These are phyloP conservation scores for Andrena dorsata DNA, from an alignment of 2,888 invertebrate species.

Conservation along the genomic window DNA sequence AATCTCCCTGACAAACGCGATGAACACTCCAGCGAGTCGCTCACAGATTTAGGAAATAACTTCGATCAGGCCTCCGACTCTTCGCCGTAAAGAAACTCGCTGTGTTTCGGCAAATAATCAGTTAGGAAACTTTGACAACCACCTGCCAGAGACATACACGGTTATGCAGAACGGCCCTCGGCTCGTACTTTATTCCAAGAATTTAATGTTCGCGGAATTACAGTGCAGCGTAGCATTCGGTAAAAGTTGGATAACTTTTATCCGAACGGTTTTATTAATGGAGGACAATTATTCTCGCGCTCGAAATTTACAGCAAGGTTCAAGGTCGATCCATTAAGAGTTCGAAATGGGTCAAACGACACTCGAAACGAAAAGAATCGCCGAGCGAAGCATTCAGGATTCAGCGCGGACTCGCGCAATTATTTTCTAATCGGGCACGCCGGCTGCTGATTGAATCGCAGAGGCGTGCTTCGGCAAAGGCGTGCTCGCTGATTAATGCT, in stretches of 20 bases:
- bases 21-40: slow-evolving; percentile 7
- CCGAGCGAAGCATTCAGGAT: slow-evolving; percentile 20
- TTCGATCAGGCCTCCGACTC: neutral
- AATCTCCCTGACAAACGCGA: slow-evolving; percentile 12
- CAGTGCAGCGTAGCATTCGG: no score
- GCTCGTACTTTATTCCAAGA: no score
- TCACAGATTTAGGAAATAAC: slow-evolving; percentile 19
- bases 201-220: no score
- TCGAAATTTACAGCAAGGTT: neutral
- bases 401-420: slow-evolving; percentile 23
- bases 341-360: slow-evolving; percentile 29
- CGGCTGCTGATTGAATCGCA: slow-evolving; percentile 15
- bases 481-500: slow-evolving; percentile 12
- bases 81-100: neutral
- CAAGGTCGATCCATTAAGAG: slow-evolving; percentile 11
- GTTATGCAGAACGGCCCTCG: no score
- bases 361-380: slow-evolving; percentile 21
- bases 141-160: no score
- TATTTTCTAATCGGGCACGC: slow-evolving; percentile 37
- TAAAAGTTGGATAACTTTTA: no score
- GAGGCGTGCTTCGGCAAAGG: neutral
- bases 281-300: neutral
- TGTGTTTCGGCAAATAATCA: neutral
- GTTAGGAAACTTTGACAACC: neutral
- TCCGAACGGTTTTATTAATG: neutral